Evolutionary conservation across 2,888 invertebrate species (phyloP), one percentile per base, ranked within the genome.

Genomic region (Nephrotoma guestfalica): DNA sequence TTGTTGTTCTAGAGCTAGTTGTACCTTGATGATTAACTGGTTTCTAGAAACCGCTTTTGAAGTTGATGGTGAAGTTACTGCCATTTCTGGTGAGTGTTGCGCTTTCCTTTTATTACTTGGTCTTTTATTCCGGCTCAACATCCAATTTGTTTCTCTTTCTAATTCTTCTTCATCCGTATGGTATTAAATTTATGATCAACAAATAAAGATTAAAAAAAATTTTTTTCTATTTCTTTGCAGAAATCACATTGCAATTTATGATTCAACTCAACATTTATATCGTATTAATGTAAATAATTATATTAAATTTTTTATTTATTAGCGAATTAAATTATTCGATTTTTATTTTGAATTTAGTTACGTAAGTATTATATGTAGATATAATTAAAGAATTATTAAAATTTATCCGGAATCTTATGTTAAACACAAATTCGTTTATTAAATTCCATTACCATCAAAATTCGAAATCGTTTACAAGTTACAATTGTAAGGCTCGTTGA

Each of bases 361-460:
- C 30, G 2, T 71, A 71, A 71, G 71, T 71, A 71, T 71, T 57
- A 57, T 57, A 18, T 18, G 11, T 71, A 71, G 9, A 30, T 30
- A 30, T 71, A 71, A 71, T 30, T 71, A 71, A 30, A n/a, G 15
- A 57, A 15, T 57, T 15, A 57, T 57, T 6, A 57, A 15, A 57
- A 57, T 6, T 2, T 57, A 57, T 57, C 51, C n/a, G 51, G 51
- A 57, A 57, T 57, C 51, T 57, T 57, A 30, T 86, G 57, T 15
- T 30, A 84, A 86, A 18, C 47, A 13, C 57, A 47, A 85, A 15
- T 11, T 41, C 15, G 30, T 41, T 85, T 41, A 85, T 84, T 45
- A 51, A 41, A 87, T 87, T 88, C 86, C 85, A 84, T 88, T 91
- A 90, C 90, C 91, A 91, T 91, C 91, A 91, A 91, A 91, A 90